Base-by-base conservation (phyloP, 2,888 invertebrate genomes). In the Eristalis intricaria region DNA sequence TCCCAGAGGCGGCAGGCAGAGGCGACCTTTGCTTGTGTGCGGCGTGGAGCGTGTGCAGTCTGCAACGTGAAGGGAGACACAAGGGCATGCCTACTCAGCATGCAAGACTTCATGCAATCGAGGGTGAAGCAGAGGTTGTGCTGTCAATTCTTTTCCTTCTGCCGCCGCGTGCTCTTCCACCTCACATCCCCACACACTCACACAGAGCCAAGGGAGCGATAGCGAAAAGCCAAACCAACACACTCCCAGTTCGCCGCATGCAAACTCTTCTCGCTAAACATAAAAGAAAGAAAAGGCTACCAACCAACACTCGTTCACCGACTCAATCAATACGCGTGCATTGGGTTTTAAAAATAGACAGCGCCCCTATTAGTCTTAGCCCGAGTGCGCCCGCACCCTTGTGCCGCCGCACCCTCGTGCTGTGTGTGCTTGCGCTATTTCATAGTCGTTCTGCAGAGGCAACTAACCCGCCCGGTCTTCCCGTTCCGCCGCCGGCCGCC, bases 291-390 rank as follows among this genome's bases (percentile, higher is more conserved):
- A 32, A 32, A 81, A 43, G 5, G 7, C 50, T 56, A 70, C 74
- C 35, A 81, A 68, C 35, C 22, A 83, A 83, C 71, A 86, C 86
- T 64, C 56, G 26, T 64, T 63, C 60, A 80, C 58, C 50, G 50
- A 64, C 66, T 38, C 75, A 84, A 87, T 87, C 84, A 87, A 87
- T 87, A 84, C 87, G 83, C 75, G 79, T 87, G 80, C 87, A 87
- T 66, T 86, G 79, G 84, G 58, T 87, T 84, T 38, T 84, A 87
- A 87, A 87, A 87, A 87, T 87, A 87, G 87, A 84, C 83, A 80
- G 79, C 87, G 79, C 87, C 87, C 84, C 84, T 79, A 60, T 83
- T 75, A 75, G 83, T 73, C 78, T 86, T 78, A 82, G 78, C 78
- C 78, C 74, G 78, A 63, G 65, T 65, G 68, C 84, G 84, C 87